These are phyloP conservation scores for Stenodema calcarata DNA, from an alignment of 2,888 invertebrate species.

Conservation along the genomic window DNA sequence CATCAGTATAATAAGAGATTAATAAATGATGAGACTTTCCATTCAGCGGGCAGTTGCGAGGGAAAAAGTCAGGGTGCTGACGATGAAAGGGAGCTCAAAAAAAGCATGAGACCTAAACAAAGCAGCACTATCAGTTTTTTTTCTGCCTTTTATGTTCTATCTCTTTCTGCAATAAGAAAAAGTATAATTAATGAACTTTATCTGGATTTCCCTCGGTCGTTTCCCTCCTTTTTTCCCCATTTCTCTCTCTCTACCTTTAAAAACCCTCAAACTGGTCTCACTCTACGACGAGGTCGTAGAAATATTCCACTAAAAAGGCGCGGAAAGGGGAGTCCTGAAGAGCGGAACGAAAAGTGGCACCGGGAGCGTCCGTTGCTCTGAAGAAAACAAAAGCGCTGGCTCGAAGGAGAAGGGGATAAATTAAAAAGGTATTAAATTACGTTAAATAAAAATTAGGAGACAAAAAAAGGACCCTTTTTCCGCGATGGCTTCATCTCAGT, in stretches of 20 bases:
- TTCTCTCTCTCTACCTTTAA: not conserved
- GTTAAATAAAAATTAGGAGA: not conserved
- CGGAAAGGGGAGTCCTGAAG: not conserved
- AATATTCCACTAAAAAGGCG: not conserved
- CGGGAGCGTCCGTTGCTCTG: not conserved
- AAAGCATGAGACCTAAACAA: not conserved
- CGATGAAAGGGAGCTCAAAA: not conserved
- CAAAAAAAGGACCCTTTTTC: not conserved
- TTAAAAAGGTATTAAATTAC: not conserved
- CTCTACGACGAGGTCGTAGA: not conserved
- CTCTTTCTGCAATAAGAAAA: not conserved
- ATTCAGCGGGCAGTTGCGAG: not conserved
- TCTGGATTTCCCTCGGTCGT: not conserved
- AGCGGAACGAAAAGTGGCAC: not conserved
- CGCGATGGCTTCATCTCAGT: not conserved
- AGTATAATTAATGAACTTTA: not conserved
- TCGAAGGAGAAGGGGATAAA: not conserved
- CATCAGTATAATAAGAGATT: not conserved
- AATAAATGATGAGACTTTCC: not conserved
- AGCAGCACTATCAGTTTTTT: not conserved
- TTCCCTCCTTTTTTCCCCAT: too few species aligned
- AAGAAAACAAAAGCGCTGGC: not conserved
- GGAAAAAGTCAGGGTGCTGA: not conserved
- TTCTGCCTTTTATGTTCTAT: not conserved
- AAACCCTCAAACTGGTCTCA: not conserved